Evolutionary conservation across 2,888 invertebrate species (phyloP), one percentile per base, ranked within the genome.

Genomic region (Agrochola litura): DNA sequence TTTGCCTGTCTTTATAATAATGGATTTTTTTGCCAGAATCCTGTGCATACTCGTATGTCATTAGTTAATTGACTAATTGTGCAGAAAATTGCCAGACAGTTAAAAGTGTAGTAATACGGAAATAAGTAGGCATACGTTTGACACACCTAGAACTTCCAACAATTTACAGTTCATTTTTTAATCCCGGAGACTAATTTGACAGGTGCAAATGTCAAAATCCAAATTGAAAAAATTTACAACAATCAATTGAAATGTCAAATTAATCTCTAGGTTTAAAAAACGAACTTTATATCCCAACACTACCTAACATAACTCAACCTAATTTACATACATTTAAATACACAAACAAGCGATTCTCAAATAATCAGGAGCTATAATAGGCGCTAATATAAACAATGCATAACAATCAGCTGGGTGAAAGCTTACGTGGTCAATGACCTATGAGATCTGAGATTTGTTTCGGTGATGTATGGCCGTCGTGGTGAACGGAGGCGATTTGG

Each of bases 401-500:
- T 87, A 83, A 22, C 79, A 88, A 89, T 87, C 80, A 86, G 76
- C 64, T 82, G 83, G 77, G 86, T 84, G 91, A 91, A 90, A 89
- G 90, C 88, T 85, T 80, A 71, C 81, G 68, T 60, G 89, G 89
- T 84, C 89, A 85, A 73, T 89, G 91, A 90, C 86, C 92, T 73
- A 19, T 41, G 69, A 76, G 87, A 86, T 87, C 79, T 79, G 76
- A 79, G 84, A 86, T 86, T 83, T 68, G 85, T 88, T 87, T 86
- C 69, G 88, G 91, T 91, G 91, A 91, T 89, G 91, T 90, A 91
- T 91, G 90, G 76, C 46, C 74, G 84, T 73, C 81, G 84, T 85
- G 88, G 83, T 85, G 86, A 90, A 90, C 89, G 83, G 90, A 89
- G 89, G 91, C 89, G 83, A 76, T 79, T 76, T 82, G 78, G 81